Evolutionary conservation across 2,113 vertebrate genomes (phyloP), one percentile per base, ranked within the genome.

Genomic region (Lophura nycthemera): DNA sequence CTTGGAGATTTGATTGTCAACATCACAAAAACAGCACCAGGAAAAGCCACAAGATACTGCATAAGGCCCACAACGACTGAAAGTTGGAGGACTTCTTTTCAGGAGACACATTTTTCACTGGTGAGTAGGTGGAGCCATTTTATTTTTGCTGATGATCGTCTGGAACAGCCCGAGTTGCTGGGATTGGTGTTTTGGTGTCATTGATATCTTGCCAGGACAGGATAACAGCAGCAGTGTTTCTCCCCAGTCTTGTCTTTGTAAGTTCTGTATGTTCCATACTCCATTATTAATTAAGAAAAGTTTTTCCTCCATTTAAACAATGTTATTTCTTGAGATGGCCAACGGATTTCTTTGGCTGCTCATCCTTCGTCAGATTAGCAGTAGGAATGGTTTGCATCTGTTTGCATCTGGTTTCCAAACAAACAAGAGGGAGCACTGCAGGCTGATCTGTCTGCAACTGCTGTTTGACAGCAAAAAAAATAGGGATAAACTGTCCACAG

Each of bases 251-350:
- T 29, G 20, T 83, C 71, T 38, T 38, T 82, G 50, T 86, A 74
- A 92, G 80, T 88, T 77, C 60, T 57, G 18, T 43, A 56, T 21
- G 34, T 69, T 93, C 77, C 69, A 45, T 83, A 30, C 11, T 45
- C 29, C 16, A 10, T 71, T 74, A 89, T 80, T 95, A 92, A 88
- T 92, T 77, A 64, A 88, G 88, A 74, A 0, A 56, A 72, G 82
- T 6, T 52, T 52, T 52, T 89, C 36, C 89, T 77, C 69, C 60
- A 77, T 83, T 81, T 86, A 61, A 93, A 91, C 50, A 65, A 32
- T 69, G n/a, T 43, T 22, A 80, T 89, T 87, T 89, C 48, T 89
- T 50, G 84, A 95, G 82, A 61, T 96, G 76, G 47, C 42, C 85
- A 81, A 12, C 76, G 36, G 13, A n/a, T 67, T 83, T 89, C 45